Evolutionary conservation across 2,113 vertebrate genomes (phyloP).

Genomic region (Meles meles): DNA sequence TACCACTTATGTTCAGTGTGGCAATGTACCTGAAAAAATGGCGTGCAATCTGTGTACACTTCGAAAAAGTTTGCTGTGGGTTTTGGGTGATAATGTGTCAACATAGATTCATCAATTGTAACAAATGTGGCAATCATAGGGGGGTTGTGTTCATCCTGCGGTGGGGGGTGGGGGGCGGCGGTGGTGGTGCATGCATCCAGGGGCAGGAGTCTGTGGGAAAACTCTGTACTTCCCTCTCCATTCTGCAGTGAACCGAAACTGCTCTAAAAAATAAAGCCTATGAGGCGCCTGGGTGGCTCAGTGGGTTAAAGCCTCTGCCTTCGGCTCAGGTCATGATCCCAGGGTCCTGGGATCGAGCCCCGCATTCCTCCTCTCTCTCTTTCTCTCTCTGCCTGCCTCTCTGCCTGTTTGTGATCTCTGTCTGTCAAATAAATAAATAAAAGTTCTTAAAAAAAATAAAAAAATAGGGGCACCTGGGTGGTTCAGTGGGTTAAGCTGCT

Average conservation of each 20-base stretch:
- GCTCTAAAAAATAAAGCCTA: background rate
- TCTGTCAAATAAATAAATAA: no score
- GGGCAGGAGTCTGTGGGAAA: no score
- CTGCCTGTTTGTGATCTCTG: no score
- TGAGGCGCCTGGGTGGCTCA: no score
- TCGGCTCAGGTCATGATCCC: no score
- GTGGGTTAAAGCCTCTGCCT: no score
- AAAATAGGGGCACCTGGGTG: background rate
- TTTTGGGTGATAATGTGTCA: background rate
- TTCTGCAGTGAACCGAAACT: background rate
- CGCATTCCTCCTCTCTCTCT: no score
- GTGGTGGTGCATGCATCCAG: background rate
- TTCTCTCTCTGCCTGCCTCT: no score
- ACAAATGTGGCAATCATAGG: background rate
- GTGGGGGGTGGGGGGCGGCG: rapidly evolving
- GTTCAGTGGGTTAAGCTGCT: no score
- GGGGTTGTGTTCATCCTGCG: rapidly evolving
- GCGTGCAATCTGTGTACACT: background rate
- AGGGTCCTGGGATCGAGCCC: no score
- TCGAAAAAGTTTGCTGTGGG: background rate
- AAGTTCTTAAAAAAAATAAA: no score
- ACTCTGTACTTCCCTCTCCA: background rate
- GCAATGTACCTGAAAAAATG: background rate
- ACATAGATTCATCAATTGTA: background rate
- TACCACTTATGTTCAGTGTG: background rate